Percentiles rank a stretch among this genome's conserved stretches.
Conservation (phyloP, 92 coral and sea anemone genomes). For the Isaurus tuberculatus region DNA sequence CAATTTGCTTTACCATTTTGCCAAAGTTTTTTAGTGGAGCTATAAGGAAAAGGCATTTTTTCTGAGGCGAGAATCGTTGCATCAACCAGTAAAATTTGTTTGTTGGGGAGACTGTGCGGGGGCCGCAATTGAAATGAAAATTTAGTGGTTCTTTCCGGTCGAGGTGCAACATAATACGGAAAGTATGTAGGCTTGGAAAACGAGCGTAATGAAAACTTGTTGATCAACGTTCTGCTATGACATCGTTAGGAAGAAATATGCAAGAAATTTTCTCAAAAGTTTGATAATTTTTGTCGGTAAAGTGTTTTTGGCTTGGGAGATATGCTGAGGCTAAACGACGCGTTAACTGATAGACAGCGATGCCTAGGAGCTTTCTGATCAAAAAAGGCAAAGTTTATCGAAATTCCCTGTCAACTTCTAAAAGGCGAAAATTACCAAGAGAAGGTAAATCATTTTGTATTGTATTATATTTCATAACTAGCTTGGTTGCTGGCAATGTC, state of each 20-base stretch:
- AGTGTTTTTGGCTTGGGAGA: conserved; percentile 60
- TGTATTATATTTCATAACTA: conserved; percentile 32
- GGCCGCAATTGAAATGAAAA: conserved; percentile 77
- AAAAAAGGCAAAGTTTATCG: conserved; percentile 86
- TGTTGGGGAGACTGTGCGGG: conserved; percentile 75
- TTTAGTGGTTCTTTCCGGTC: conserved; percentile 84
- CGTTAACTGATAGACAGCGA: conserved; percentile 61
- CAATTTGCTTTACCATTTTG: conserved; percentile 17
- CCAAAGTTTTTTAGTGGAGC: conserved; percentile 61
- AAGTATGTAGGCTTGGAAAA: conserved; percentile 75
- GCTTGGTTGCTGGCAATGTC: conserved; percentile 45
- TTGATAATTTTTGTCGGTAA: conserved; percentile 48
- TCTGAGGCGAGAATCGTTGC: conserved; percentile 55
- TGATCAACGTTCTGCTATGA: conserved; percentile 5
- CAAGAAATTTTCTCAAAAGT: not conserved
- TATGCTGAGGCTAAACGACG: conserved; percentile 61
- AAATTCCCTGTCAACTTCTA: conserved; percentile 54
- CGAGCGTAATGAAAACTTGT: conserved; percentile 44
- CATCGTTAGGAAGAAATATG: conserved; percentile 6
- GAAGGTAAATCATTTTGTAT: conserved; percentile 14
- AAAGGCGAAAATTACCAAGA: conserved; percentile 27
- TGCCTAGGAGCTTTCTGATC: conserved; percentile 99
- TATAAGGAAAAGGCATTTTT: conserved; percentile 73
- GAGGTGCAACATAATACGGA: conserved; percentile 62
- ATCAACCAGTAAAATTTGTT: conserved; percentile 71